A percentile compares a stretch with the other conserved stretches of the same genome.
These are phyloP conservation scores for Meloe dianella DNA, from an alignment of 2,888 invertebrate species.

Conservation along the genomic window DNA sequence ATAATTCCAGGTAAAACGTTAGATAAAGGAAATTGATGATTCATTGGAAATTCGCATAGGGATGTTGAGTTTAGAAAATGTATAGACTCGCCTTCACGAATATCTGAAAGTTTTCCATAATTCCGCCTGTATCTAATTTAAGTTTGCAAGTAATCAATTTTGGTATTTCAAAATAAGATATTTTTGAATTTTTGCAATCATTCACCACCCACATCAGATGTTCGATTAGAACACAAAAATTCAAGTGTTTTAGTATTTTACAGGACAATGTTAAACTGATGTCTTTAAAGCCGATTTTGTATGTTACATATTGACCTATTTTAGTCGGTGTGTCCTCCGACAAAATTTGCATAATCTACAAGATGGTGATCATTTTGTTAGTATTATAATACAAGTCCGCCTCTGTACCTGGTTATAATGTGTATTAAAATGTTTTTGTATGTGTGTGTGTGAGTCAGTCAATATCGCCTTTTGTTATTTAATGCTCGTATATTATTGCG, in stretches of 20 bases:
- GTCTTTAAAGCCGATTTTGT: too few species aligned
- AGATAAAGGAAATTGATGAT: not conserved
- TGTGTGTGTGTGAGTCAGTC: slow-evolving; percentile 24
- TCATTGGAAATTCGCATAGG: not conserved
- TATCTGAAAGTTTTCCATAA: too few species aligned
- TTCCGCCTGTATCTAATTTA: not conserved
- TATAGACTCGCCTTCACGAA: not conserved
- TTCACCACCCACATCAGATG: not conserved
- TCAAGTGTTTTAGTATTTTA: too few species aligned
- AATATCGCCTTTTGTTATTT: slow-evolving; percentile 23
- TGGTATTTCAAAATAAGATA: not conserved
- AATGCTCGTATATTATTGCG: slow-evolving; percentile 19
- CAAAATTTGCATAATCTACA: not conserved
- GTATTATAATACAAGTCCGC: not conserved
- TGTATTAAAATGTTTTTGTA: too few species aligned
- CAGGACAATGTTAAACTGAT: too few species aligned
- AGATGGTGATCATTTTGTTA: not conserved
- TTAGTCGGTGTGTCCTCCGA: not conserved
- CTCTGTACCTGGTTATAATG: not conserved
- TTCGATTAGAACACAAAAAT: too few species aligned
- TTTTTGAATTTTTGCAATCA: not conserved
- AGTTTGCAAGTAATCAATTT: not conserved
- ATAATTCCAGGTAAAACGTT: not conserved
- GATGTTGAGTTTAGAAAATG: not conserved
- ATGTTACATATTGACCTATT: slow-evolving; percentile 7